Conservation (phyloP, 30 jellyfish, hydroid and myxozoan species). For the Pseudorhiza aurosa region DNA sequence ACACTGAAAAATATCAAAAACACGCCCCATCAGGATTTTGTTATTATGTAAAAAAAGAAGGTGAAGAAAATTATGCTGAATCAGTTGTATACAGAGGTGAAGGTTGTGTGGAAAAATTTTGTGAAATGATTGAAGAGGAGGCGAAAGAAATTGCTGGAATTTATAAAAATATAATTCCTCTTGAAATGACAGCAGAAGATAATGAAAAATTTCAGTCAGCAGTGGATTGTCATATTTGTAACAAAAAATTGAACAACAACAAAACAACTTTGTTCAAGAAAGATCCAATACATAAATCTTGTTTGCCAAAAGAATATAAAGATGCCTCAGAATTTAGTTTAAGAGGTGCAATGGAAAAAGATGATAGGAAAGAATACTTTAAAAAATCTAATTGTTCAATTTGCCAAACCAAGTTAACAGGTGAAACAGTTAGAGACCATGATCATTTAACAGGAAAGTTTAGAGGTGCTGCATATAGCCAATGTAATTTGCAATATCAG, state of each 20-base stretch:
- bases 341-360: too few relatives aligned
- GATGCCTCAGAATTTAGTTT: too few relatives aligned
- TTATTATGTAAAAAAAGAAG: too few relatives aligned
- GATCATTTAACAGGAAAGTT: constrained; percentile 55
- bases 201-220: not conserved
- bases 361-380: not conserved
- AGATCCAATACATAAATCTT: not conserved
- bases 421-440: constrained; percentile 47
- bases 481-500: too few relatives aligned
- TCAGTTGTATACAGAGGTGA: not conserved
- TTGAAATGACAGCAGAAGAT: too few relatives aligned
- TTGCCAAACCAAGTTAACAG: not conserved
- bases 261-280: too few relatives aligned
- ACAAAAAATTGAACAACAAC: too few relatives aligned
- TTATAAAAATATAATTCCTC: too few relatives aligned
- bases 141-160: not conserved
- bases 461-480: constrained; percentile 82
- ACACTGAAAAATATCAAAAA: not conserved
- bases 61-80: not conserved
- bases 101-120: too few relatives aligned
- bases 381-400: not conserved
- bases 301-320: too few relatives aligned
- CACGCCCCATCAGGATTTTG: not conserved
- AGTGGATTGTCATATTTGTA: not conserved
- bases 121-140: too few relatives aligned